Conservation (phyloP, 2,113 vertebrate species). For the Smithornis capensis region DNA sequence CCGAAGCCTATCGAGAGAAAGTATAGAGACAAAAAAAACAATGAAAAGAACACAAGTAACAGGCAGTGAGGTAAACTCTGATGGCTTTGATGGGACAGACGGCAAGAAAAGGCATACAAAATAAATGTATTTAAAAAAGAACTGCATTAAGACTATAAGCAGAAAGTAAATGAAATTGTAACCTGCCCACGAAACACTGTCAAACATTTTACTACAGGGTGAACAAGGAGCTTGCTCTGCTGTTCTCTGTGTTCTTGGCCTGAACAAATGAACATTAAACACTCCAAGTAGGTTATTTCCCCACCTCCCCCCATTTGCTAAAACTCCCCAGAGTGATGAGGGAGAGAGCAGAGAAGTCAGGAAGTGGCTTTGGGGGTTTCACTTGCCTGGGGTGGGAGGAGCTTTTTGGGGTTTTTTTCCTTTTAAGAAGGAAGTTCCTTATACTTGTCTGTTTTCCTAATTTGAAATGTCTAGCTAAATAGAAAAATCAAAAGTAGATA, state of each 20-base stretch:
- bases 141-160: neutral
- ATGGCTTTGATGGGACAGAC: neutral
- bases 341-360: neutral
- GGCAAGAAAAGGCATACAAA: neutral
- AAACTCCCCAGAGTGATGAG: neutral
- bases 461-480: neutral
- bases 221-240: neutral
- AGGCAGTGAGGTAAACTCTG: neutral
- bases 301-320: neutral
- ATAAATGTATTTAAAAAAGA: neutral
- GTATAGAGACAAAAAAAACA: conserved; percentile 32
- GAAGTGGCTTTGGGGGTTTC: neutral
- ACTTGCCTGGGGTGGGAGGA: neutral
- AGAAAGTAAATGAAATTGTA: neutral
- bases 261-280: neutral
- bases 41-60: conserved; percentile 21
- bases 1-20: conserved; percentile 83
- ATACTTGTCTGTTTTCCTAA: neutral
- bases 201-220: neutral
- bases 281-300: neutral
- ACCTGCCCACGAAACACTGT: neutral
- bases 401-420: neutral
- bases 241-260: neutral
- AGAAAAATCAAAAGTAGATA: conserved; percentile 37
- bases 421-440: neutral